Percentiles rank a stretch among this genome's conserved stretches.
Conservation (phyloP, 2,797 vertebrate species). For the Heliangelus exortis region DNA sequence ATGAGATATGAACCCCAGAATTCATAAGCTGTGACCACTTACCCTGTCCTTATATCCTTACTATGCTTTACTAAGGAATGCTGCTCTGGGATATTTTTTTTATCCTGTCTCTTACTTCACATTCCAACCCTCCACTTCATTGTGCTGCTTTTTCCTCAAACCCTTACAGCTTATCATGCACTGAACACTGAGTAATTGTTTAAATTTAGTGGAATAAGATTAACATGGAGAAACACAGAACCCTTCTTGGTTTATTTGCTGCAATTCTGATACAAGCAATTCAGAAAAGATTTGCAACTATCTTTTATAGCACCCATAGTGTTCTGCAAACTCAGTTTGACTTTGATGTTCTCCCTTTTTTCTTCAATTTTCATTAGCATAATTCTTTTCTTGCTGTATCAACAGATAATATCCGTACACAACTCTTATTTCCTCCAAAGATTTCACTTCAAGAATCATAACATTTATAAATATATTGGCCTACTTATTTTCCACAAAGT, state of each 20-base stretch:
- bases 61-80: not conserved
- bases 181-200: not conserved
- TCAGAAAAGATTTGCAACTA: not conserved
- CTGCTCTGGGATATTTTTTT: not conserved
- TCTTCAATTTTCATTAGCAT: not conserved
- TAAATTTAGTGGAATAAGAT: not conserved
- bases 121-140: not conserved
- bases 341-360: not conserved
- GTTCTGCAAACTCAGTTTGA: not conserved
- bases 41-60: not conserved
- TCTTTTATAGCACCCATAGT: not conserved
- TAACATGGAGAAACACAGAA: not conserved
- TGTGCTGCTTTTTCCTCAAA: not conserved
- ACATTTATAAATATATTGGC: not conserved
- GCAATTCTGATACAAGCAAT: not conserved
- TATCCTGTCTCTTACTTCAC: not conserved
- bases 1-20: accelerated
- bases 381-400: not conserved
- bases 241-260: not conserved
- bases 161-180: not conserved
- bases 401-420: not conserved
- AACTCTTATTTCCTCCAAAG: not conserved
- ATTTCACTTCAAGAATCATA: not conserved
- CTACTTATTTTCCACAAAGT: not conserved
- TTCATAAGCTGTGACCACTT: not conserved